Percentiles rank a stretch among this genome's conserved stretches.
phyloP scores from a whole-genome alignment of 92 coral and sea anemone genomes.

The Parazoanthus darwini region DNA sequence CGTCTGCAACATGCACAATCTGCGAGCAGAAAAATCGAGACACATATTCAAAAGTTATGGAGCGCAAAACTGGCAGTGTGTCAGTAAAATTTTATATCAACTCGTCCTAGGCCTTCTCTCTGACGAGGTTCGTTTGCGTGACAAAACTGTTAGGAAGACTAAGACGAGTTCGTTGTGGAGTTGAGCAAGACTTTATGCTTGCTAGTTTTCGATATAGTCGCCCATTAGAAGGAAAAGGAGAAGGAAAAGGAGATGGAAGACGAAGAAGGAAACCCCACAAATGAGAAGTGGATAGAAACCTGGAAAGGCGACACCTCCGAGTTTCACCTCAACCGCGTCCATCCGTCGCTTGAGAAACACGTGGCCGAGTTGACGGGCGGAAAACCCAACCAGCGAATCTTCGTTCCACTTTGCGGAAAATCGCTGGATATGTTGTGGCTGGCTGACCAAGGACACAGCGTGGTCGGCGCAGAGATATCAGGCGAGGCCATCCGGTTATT shows the following conservation, averaged over 20 bases:
- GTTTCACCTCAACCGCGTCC: conserved; percentile 38
- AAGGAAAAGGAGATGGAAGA: background rate
- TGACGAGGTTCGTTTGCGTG: background rate
- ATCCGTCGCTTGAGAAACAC: conserved; percentile 38
- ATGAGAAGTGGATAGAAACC: conserved; percentile 34
- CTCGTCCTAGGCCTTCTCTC: background rate
- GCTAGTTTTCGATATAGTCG: background rate
- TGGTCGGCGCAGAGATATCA: conserved; percentile 40
- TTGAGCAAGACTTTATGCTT: background rate
- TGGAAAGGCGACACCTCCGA: conserved; percentile 34
- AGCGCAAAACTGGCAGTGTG: too few species aligned
- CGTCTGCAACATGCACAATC: too few species aligned
- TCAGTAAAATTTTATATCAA: too few species aligned
- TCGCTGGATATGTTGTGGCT: conserved; percentile 37
- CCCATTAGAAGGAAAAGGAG: background rate
- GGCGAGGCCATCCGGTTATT: conserved; percentile 29
- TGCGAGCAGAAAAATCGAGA: too few species aligned
- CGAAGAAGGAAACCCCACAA: conserved; percentile 33
- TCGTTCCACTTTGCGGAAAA: conserved; percentile 39
- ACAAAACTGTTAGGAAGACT: background rate
- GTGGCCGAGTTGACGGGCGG: conserved; percentile 16
- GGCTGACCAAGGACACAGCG: conserved; percentile 37
- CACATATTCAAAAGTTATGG: too few species aligned
- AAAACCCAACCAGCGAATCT: conserved; percentile 41
- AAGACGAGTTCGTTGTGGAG: background rate